phyloP scores from a whole-genome alignment of 2,888 invertebrate species.

The Diaprepes abbreviatus region DNA sequence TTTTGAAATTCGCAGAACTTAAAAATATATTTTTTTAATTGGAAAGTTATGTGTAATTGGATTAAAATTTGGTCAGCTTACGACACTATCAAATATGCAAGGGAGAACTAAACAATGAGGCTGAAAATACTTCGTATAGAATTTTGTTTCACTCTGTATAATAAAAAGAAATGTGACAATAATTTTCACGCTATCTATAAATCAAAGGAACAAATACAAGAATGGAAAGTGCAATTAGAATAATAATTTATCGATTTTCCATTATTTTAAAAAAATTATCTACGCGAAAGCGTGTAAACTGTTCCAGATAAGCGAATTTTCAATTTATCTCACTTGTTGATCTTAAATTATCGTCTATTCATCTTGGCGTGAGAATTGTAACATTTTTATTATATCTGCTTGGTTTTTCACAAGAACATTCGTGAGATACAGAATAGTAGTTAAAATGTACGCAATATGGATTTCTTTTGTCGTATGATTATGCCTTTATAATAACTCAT shows the following conservation, averaged over 20 bases:
- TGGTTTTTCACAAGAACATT: too few relatives aligned
- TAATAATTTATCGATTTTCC: constrained; percentile 23
- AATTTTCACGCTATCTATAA: background rate
- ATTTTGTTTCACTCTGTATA: background rate
- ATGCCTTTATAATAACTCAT: too few relatives aligned
- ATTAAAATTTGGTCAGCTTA: too few relatives aligned
- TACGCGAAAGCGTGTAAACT: constrained; percentile 15
- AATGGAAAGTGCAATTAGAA: constrained; percentile 1
- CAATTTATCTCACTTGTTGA: background rate
- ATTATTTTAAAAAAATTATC: background rate
- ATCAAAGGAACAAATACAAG: background rate
- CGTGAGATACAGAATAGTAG: too few relatives aligned
- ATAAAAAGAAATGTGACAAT: background rate
- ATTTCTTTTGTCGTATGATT: too few relatives aligned
- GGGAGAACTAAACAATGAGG: too few relatives aligned
- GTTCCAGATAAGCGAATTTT: background rate
- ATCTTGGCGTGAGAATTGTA: background rate
- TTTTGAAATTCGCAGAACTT: too few relatives aligned
- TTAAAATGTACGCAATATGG: too few relatives aligned
- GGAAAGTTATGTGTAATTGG: too few relatives aligned
- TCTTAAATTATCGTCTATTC: constrained; percentile 3
- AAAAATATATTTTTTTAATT: too few relatives aligned
- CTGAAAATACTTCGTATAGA: too few relatives aligned
- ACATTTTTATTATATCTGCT: background rate
- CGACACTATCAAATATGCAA: too few relatives aligned